Conservation (phyloP, 2,797 vertebrate genomes). For the Sebastes hubbsi region DNA sequence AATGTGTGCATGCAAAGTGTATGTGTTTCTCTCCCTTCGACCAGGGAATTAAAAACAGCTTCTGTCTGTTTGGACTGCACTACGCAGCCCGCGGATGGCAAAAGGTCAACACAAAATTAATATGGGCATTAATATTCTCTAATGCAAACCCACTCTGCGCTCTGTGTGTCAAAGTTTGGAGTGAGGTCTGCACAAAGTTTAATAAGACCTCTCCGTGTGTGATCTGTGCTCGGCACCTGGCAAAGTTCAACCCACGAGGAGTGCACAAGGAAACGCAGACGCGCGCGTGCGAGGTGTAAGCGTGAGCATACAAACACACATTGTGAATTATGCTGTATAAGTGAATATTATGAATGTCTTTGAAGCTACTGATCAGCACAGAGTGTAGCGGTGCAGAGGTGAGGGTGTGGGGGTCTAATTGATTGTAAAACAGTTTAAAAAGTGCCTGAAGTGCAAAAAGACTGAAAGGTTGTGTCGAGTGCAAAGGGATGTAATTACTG, state of each 20-base stretch:
- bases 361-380: slow-evolving; percentile 69
- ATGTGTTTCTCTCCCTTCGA: slow-evolving; percentile 28
- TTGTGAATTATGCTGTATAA: slow-evolving; percentile 29
- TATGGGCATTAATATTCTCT: slow-evolving; percentile 84
- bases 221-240: slow-evolving; percentile 56
- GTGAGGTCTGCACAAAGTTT: slow-evolving; percentile 76
- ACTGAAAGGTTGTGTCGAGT: slow-evolving; percentile 68
- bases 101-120: slow-evolving; percentile 86
- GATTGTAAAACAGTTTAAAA: slow-evolving; percentile 80
- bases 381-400: slow-evolving; percentile 32
- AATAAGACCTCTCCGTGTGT: slow-evolving; percentile 66
- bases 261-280: slow-evolving; percentile 1
- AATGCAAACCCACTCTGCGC: slow-evolving; percentile 75
- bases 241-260: slow-evolving; percentile 53
- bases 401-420: slow-evolving; percentile 64
- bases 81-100: slow-evolving; percentile 53
- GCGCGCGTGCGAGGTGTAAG: background rate
- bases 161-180: slow-evolving; percentile 74
- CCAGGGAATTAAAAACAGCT: slow-evolving; percentile 75
- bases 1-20: slow-evolving; percentile 32
- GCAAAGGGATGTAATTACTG: slow-evolving; percentile 77
- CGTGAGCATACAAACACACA: background rate
- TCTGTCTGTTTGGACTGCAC: slow-evolving; percentile 80
- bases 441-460: slow-evolving; percentile 69
- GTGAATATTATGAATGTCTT: slow-evolving; percentile 59